These are phyloP conservation scores for Vanessa cardui DNA, from an alignment of 2,888 invertebrate species.

Conservation along the genomic window DNA sequence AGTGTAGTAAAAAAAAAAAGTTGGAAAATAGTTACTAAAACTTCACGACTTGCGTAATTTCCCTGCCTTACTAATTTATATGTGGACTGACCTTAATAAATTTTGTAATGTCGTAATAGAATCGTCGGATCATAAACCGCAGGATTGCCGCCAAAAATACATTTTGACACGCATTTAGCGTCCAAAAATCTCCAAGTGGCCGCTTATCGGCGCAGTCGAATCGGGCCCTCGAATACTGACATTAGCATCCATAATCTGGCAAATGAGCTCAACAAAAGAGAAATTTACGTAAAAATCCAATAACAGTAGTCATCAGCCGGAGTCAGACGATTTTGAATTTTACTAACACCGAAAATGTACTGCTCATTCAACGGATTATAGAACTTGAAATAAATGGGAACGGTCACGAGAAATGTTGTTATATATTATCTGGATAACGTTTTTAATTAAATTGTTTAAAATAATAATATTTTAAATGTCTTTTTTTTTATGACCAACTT, in stretches of 20 bases:
- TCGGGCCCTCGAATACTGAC: slow-evolving; percentile 52
- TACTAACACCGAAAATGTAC: slow-evolving; percentile 38
- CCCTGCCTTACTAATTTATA: slow-evolving; percentile 32
- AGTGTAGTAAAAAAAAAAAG: too few relatives aligned
- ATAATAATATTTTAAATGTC: slow-evolving; percentile 7
- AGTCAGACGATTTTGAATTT: slow-evolving; percentile 42
- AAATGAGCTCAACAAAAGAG: slow-evolving; percentile 65
- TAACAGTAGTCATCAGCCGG: slow-evolving; percentile 53
- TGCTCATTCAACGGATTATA: slow-evolving; percentile 31
- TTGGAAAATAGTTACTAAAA: too few relatives aligned
- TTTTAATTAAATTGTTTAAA: slow-evolving; percentile 19
- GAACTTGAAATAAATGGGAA: slow-evolving; percentile 31
- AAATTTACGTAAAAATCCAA: slow-evolving; percentile 67
- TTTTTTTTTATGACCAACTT: slow-evolving; percentile 17
- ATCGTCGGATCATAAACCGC: slow-evolving; percentile 47
- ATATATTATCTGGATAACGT: slow-evolving; percentile 30
- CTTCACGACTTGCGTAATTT: too few relatives aligned
- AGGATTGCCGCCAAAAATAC: slow-evolving; percentile 50
- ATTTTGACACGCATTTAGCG: slow-evolving; percentile 40
- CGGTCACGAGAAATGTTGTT: slow-evolving; percentile 32
- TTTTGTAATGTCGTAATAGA: slow-evolving; percentile 51
- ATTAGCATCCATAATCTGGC: slow-evolving; percentile 64
- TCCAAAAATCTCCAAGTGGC: slow-evolving; percentile 44
- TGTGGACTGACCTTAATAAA: slow-evolving; percentile 41
- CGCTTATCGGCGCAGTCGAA: slow-evolving; percentile 59